These are phyloP conservation scores for Cacoxenus indagator DNA, from an alignment of 2,888 invertebrate species.

Conservation along the genomic window DNA sequence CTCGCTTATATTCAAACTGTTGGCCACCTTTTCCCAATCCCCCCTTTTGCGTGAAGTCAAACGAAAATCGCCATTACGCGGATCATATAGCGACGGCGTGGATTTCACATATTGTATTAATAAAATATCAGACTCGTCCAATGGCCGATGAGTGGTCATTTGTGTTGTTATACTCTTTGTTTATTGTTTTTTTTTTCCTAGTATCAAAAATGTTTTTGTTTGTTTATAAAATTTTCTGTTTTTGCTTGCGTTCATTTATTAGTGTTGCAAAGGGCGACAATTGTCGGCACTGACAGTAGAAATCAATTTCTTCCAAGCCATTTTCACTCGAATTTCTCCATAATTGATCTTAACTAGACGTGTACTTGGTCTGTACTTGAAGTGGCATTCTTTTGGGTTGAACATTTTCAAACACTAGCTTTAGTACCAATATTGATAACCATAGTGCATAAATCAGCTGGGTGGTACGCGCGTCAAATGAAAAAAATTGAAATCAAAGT, in stretches of 20 bases:
- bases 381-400: too few relatives aligned
- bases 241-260: constrained; percentile 31
- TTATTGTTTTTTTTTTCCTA: neutral
- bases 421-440: too few relatives aligned
- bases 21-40: constrained; percentile 67
- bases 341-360: too few relatives aligned
- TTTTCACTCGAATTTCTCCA: too few relatives aligned
- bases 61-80: constrained; percentile 66
- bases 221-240: constrained; percentile 25
- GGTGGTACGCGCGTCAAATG: too few relatives aligned
- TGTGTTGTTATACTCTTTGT: neutral
- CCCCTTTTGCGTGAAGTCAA: constrained; percentile 65
- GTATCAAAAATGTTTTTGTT: neutral
- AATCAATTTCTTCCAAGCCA: too few relatives aligned
- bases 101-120: constrained; percentile 63
- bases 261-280: constrained; percentile 22
- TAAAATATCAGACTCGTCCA: constrained; percentile 60
- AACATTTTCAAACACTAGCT: too few relatives aligned
- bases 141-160: constrained; percentile 59
- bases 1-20: constrained; percentile 51
- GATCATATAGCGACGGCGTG: constrained; percentile 66
- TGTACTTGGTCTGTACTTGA: too few relatives aligned
- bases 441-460: too few relatives aligned
- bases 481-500: too few relatives aligned
- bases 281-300: too few relatives aligned